These are phyloP conservation scores for Rhegmatorhina hoffmannsi DNA, from an alignment of 2,113 vertebrate genomes.

Conservation along the genomic window DNA sequence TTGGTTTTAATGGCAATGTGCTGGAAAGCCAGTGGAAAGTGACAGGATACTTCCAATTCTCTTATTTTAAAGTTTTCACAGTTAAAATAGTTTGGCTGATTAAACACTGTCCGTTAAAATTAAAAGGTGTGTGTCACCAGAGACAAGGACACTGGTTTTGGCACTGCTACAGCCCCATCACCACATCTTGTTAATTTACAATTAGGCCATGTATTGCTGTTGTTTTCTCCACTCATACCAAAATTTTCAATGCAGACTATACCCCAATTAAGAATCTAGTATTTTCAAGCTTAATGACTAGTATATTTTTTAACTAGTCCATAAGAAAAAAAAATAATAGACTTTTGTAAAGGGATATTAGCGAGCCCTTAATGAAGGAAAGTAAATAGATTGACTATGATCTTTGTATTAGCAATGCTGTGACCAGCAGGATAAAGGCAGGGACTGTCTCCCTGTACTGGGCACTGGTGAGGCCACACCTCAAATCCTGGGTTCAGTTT, in stretches of 20 bases:
- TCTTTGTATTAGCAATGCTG: neutral
- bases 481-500: rapidly evolving
- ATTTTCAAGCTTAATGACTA: neutral
- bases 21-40: neutral
- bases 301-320: neutral
- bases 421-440: neutral
- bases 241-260: neutral
- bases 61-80: neutral
- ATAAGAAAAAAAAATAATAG: neutral
- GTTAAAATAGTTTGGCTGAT: neutral
- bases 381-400: neutral
- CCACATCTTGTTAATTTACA: neutral
- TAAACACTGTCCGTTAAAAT: neutral
- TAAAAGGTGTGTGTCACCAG: neutral
- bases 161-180: neutral
- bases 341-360: neutral
- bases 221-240: neutral
- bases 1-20: neutral
- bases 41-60: neutral
- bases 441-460: neutral
- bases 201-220: neutral
- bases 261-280: neutral
- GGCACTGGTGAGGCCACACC: neutral
- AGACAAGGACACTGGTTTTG: neutral
- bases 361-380: neutral